A percentile compares a stretch with the other conserved stretches of the same genome.
These are phyloP conservation scores for Clarias pachynema DNA, from an alignment of 2,797 vertebrate species.

Conservation along the genomic window DNA sequence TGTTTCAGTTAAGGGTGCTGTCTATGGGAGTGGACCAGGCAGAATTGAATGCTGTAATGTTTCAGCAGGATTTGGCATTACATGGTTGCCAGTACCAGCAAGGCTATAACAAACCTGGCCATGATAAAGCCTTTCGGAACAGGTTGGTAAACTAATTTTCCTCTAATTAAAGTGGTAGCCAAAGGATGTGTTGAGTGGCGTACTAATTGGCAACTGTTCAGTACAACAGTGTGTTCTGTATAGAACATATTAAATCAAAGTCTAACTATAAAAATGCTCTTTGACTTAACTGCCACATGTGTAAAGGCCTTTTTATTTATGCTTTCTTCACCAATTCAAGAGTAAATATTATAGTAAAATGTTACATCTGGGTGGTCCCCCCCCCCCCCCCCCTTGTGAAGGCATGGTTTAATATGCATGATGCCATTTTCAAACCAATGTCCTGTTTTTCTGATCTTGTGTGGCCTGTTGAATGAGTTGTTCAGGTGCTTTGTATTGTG, in stretches of 20 bases:
- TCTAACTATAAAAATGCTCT: too few species aligned
- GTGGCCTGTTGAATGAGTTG: constrained; percentile 8
- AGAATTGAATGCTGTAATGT: constrained; percentile 84
- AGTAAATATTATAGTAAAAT: too few species aligned
- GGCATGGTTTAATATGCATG: not conserved
- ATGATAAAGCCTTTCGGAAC: constrained; percentile 85
- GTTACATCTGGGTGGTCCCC: too few species aligned
- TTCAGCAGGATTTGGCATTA: constrained; percentile 88
- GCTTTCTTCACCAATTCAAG: too few species aligned
- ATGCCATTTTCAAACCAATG: constrained; percentile 5
- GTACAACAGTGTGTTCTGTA: too few species aligned
- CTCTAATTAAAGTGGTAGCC: not conserved
- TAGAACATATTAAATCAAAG: too few species aligned
- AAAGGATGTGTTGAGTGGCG: not conserved
- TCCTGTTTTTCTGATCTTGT: not conserved
- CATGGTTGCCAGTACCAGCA: constrained; percentile 87
- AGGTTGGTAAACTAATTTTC: constrained; percentile 68
- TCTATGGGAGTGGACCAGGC: constrained; percentile 84
- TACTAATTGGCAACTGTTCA: not conserved
- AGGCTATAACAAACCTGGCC: constrained; percentile 81
- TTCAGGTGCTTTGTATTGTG: not conserved
- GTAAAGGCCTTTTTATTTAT: too few species aligned
- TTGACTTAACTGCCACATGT: too few species aligned
- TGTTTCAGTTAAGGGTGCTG: constrained; percentile 82
- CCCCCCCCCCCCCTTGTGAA: not conserved